Evolutionary conservation across 1,140 invertebrate genomes (phyloP).

Genomic region (Drosophila lacertosa): DNA sequence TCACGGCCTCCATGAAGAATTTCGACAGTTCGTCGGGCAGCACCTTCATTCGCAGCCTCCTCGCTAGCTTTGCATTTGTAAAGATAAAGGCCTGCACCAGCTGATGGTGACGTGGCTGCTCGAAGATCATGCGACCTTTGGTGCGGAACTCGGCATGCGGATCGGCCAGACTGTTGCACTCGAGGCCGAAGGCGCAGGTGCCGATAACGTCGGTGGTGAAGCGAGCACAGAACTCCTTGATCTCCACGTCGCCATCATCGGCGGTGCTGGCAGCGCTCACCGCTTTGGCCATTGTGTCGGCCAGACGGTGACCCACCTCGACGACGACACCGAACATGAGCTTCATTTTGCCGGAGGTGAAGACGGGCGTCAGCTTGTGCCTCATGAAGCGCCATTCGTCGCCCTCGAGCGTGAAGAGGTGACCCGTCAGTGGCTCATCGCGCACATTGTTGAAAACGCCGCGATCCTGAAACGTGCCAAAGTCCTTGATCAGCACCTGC

Average conservation of each 20-base stretch:
- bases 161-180: constrained; percentile 84
- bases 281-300: constrained; percentile 30
- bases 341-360: constrained; percentile 86
- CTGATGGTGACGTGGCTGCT: constrained; percentile 42
- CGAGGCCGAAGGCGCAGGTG: constrained; percentile 85
- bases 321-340: constrained; percentile 84
- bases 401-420: constrained; percentile 84
- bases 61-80: constrained; percentile 54
- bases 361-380: constrained; percentile 85
- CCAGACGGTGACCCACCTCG: constrained; percentile 67
- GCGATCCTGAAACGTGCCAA: constrained; percentile 76
- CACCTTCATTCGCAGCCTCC: constrained; percentile 52
- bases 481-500: constrained; percentile 78
- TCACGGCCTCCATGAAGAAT: constrained; percentile 83
- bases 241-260: constrained; percentile 84
- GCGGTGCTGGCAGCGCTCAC: constrained; percentile 29
- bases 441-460: constrained; percentile 85
- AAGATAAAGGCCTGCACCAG: constrained; percentile 47
- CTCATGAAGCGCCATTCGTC: constrained; percentile 86
- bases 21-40: constrained; percentile 67
- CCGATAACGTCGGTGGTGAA: constrained; percentile 87
- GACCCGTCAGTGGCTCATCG: constrained; percentile 85
- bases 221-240: constrained; percentile 86
- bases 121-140: constrained; percentile 67
- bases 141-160: constrained; percentile 84